Base-by-base conservation (phyloP, 1,140 invertebrate genomes). In the Drosophila arizonae region DNA sequence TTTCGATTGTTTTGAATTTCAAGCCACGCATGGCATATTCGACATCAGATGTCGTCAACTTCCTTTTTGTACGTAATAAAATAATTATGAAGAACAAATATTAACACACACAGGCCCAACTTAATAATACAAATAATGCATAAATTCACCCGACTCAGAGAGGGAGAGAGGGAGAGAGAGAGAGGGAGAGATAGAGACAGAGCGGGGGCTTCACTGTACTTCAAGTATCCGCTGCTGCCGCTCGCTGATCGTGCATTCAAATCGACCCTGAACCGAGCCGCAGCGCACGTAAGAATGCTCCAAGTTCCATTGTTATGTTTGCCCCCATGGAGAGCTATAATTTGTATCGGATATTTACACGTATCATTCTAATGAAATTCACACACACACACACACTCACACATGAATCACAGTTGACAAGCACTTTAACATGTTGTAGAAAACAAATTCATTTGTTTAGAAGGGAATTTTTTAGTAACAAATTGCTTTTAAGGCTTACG, bases 41-140 rank as follows among this genome's bases (percentile, higher is more conserved):
- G 80, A 69, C 85, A 87, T 15, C 68, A 79, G 74, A 89, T 88
- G 77, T 89, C 77, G 84, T 89, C 84, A 85, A 84, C 84, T 84
- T 89, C 85, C 85, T 88, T 75, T 78, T 51, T 26, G 28, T 72
- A 52, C 57, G 28, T 79, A 88, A 88, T 84, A 64, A 78, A 88
- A 84, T 88, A 84, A 88, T 88, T 69, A 73, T 88, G 85, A 78
- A 89, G 73, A 84, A 85, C 79, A 88, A 88, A 88, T 88, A 88
- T 88, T 82, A 88, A 84, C 10, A 88, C 87, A 28, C 54, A 72
- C 68, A 58, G 28, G 3, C 28, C 17, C 43, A 76, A 76, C 76
- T 82, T 67, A 62, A 71, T 71, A 70, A 85, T 77, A 77, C 79
- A 87, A 88, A 88, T 87, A 87, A 84, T 84, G 84, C 77, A 88